Base-by-base conservation (phyloP, 2,888 invertebrate species). In the Lottia scabra region DNA sequence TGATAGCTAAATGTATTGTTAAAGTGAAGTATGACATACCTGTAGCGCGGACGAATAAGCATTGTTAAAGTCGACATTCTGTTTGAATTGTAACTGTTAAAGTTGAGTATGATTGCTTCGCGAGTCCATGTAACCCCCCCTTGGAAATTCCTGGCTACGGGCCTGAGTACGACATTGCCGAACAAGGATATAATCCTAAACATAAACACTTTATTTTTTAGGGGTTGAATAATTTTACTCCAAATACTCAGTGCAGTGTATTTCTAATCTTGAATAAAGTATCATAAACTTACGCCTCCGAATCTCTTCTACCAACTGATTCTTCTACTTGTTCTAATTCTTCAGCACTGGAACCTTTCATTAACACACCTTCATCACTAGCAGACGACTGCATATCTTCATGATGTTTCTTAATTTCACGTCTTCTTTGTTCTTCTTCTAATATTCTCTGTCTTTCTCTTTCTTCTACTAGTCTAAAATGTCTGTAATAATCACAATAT, bases 291-390 rank as follows among this genome's bases (percentile, higher is more conserved):
- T 68, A 80, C 80, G 74, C 80, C 68, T 82, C 83, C 16, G 82
- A 83, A 65, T 83, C 89, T 63, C 84, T 84, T 23, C 81, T 73
- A 23, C 56, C 69, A 27, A 19, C 30, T 8, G 19, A 27, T 13
- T 67, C 72, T 19, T 19, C 27, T 23, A 74, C 75, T 5, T 67
- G 43, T 67, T 85, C 87, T 70, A 87, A 76, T 67, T 88, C 87
- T 83, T 92, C 92, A 75, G 91, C 91, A 85, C 92, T 92, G 67
- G 91, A 91, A 75, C 91, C 92, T 84, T 92, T 92, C 8, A 90
- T 89, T 26, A 90, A 83, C 71, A 92, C 91, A 4, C 91, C 91
- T 81, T 92, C 92, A 77, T 92, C 92, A 78, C 91, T 91, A 67
- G 91, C 90, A n/a, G 90, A 88, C 2, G 91, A 91, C 69, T 83